Evolutionary conservation across 1,140 invertebrate genomes (phyloP).

Genomic region (Panagrolaimus sp.): DNA sequence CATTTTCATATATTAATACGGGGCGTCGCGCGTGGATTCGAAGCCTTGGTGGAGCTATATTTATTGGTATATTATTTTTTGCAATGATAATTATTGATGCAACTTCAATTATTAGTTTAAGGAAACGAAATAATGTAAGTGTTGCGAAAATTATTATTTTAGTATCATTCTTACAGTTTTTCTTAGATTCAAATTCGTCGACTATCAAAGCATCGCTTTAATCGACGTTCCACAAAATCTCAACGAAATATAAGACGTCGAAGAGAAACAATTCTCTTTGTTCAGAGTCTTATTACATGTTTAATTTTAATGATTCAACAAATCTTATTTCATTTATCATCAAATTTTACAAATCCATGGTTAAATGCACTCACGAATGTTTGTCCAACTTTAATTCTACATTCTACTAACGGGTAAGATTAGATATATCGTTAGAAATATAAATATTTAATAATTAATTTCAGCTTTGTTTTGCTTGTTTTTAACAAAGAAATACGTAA

Average conservation of each 20-base stretch:
- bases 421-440: neutral
- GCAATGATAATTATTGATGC: neutral
- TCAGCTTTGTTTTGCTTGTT: neutral
- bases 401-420: neutral
- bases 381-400: neutral
- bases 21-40: too few species aligned
- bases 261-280: neutral
- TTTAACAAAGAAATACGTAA: conserved; percentile 4
- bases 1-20: too few species aligned
- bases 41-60: too few species aligned
- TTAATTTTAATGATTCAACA: neutral
- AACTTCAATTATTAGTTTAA: neutral
- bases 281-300: neutral
- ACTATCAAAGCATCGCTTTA: neutral
- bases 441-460: neutral
- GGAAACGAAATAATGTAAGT: neutral
- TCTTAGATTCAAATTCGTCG: conserved; percentile 6
- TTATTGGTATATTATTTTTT: neutral
- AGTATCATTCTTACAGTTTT: neutral
- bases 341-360: neutral
- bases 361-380: neutral
- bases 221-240: neutral
- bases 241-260: neutral
- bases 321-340: neutral
- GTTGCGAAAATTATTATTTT: neutral